Evolutionary conservation across 2,113 vertebrate species (phyloP).

Genomic region (Heterotis niloticus): DNA sequence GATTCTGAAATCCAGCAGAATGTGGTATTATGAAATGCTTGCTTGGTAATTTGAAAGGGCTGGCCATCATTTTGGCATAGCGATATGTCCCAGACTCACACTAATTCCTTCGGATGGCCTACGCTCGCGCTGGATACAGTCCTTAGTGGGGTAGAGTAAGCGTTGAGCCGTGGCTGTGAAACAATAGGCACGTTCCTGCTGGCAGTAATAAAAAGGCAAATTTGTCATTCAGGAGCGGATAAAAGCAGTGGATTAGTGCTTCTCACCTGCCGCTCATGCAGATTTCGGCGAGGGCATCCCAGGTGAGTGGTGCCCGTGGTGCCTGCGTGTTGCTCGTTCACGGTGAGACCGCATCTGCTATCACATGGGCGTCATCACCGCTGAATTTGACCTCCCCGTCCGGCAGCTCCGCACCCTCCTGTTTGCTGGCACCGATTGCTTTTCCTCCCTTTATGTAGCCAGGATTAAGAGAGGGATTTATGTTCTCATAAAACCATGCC

Average conservation of each 20-base stretch:
- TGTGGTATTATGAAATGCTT: slow-evolving; percentile 1
- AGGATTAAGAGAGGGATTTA: slow-evolving; percentile 16
- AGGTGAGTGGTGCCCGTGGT: background rate
- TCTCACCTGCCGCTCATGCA: background rate
- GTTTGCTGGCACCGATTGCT: background rate
- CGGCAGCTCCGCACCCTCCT: background rate
- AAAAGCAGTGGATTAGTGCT: slow-evolving; percentile 23
- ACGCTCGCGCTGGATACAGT: background rate
- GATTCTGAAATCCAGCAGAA: slow-evolving; percentile 21
- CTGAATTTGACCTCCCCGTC: background rate
- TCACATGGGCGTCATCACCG: background rate
- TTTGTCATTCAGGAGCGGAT: slow-evolving; percentile 23
- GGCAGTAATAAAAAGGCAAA: slow-evolving; percentile 25
- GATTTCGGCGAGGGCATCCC: background rate
- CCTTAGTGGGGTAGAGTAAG: background rate
- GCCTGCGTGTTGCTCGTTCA: too few relatives aligned
- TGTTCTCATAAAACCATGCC: background rate
- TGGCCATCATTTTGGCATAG: background rate
- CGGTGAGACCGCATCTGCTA: background rate
- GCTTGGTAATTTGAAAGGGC: slow-evolving; percentile 3
- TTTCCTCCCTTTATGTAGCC: background rate
- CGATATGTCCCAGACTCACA: background rate
- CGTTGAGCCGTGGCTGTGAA: background rate
- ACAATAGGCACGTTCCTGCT: background rate
- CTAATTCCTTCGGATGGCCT: slow-evolving; percentile 13